Evolutionary conservation across 2,797 vertebrate genomes (phyloP), one percentile per base, ranked within the genome.

Genomic region (Hippopotamyrus pictus): DNA sequence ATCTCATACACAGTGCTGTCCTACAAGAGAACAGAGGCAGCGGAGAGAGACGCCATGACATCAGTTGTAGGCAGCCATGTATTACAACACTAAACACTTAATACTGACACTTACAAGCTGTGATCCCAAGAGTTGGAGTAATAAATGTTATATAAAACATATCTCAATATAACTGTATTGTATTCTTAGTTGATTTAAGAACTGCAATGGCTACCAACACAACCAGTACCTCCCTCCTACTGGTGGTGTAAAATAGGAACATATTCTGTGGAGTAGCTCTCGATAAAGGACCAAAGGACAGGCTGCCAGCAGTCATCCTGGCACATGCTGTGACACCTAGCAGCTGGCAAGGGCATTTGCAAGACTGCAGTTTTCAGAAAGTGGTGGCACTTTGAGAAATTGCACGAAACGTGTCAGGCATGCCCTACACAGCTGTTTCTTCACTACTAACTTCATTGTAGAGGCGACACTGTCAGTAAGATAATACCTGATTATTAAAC

Each of bases 1-100:
- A 97, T 98, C 96, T 98, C 98, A 93, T 98, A 98, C 84, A 98
- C 98, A 84, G 97, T 98, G 94, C 97, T 98, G 94, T 98, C 98
- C 98, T 98, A 92, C 25, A 95, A 94, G 95, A 92, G 92, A 62
- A 92, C 91, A 59, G 12, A 59, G 14, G 12, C 65, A 6, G 65
- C 12, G 12, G 2, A 73, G 65, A 73, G 65, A 37, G 29, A 17
- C 29, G 9, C 1, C 22, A 4, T 12, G 22, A 3, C 59, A 29
- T 65, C 29, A 73, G 29, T 5, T 37, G 12, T 3, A 37, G 12
- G 12, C 65, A 17, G 5, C 11, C 29, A 73, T 2, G 14, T 37
- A 37, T 73, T 73, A 73, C 65, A 73, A 73, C 12, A 73, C 29
- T 37, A 37, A 73, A 17, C 12, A 17, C 65, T 17, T 73, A 73